Percentiles rank a stretch among this genome's conserved stretches.
These are phyloP conservation scores for Hanleya hanleyi DNA, from an alignment of 2,888 invertebrate species.

Conservation along the genomic window DNA sequence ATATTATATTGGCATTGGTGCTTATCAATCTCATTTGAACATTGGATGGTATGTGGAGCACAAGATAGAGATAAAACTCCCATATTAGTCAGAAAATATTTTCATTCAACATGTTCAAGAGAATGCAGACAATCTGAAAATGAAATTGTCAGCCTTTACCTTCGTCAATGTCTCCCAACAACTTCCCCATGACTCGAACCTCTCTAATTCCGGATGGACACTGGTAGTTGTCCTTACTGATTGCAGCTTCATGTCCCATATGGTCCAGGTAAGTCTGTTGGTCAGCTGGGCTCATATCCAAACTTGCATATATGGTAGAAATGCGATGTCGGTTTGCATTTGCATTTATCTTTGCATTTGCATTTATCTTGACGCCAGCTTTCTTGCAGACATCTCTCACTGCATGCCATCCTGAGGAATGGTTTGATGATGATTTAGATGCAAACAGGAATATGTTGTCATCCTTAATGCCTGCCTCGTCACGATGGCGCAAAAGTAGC, in stretches of 20 bases:
- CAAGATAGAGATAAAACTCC: too few relatives aligned
- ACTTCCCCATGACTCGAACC: conserved; percentile 33
- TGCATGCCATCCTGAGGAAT: conserved; percentile 23
- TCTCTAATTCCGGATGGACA: conserved; percentile 35
- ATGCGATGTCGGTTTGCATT: conserved; percentile 34
- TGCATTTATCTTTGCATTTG: conserved; percentile 25
- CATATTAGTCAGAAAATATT: too few relatives aligned
- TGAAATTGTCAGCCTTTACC: too few relatives aligned
- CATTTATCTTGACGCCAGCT: conserved; percentile 25
- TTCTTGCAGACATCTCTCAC: conserved; percentile 8
- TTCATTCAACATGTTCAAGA: too few relatives aligned
- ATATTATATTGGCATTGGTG: too few relatives aligned
- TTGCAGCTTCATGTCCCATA: conserved; percentile 31
- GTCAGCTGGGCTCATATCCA: conserved; percentile 32
- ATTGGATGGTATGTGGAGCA: too few relatives aligned
- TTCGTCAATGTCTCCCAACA: conserved; percentile 20
- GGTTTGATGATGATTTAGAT: conserved; percentile 4
- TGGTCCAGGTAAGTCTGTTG: conserved; percentile 33
- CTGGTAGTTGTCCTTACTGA: conserved; percentile 42
- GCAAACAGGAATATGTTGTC: conserved; percentile 23
- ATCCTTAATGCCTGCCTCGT: conserved; percentile 1
- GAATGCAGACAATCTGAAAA: too few relatives aligned
- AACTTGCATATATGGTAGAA: conserved; percentile 35
- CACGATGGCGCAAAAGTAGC: conserved; percentile 7
- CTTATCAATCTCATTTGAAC: too few relatives aligned